Percentiles rank a stretch among this genome's conserved stretches.
Conservation (phyloP, 2,113 vertebrate genomes). For the Silurus glanis region DNA sequence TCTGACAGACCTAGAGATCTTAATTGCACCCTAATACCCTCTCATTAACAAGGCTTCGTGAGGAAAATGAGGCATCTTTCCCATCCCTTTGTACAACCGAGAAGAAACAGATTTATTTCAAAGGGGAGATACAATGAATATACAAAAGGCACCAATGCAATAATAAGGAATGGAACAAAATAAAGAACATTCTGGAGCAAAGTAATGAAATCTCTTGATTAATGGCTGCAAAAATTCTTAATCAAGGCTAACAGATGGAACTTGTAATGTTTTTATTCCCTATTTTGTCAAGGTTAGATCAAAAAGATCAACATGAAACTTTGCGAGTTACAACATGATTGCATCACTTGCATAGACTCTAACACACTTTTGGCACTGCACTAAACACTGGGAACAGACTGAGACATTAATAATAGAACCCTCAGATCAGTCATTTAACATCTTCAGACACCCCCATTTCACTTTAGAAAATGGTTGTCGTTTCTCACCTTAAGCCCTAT, state of each 20-base stretch:
- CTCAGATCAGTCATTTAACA: conserved; percentile 13
- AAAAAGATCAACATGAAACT: conserved; percentile 10
- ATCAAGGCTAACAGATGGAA: conserved; percentile 14
- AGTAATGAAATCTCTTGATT: background rate
- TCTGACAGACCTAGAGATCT: conserved; percentile 53
- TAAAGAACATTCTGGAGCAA: background rate
- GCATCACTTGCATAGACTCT: conserved; percentile 28
- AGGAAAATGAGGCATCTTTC: conserved; percentile 48
- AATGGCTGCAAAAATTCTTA: background rate
- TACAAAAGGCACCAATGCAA: background rate
- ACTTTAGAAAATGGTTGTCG: background rate
- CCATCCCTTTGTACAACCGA: background rate
- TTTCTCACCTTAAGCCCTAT: background rate
- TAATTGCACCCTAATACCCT: conserved; percentile 53
- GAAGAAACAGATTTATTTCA: background rate
- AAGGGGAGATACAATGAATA: background rate
- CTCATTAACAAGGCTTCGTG: conserved; percentile 51
- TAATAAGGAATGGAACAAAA: background rate
- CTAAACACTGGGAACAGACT: conserved; percentile 10
- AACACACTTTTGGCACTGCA: conserved; percentile 34
- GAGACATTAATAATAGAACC: conserved; percentile 23
- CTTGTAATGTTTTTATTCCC: conserved; percentile 33
- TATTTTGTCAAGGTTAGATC: conserved; percentile 25
- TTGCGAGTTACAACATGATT: conserved; percentile 28
- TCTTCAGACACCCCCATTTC: background rate